Conservation (phyloP, 1,140 invertebrate species). For the Aphaenogaster floridana region DNA sequence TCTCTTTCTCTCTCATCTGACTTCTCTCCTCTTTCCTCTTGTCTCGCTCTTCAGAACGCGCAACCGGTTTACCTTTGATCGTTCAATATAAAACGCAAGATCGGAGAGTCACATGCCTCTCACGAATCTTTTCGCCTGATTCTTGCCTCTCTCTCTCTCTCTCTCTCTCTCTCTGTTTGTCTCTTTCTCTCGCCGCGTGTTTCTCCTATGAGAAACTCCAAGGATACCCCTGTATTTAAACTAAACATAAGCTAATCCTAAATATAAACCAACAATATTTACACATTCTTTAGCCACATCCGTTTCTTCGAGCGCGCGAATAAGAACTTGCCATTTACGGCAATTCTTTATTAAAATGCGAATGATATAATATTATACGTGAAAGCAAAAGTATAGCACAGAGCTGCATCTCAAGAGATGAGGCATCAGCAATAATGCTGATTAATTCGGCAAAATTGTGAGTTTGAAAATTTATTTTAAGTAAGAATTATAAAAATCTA, state of each 20-base stretch:
- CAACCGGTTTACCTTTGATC: slow-evolving; percentile 84
- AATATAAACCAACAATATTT: slow-evolving; percentile 29
- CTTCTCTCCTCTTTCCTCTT: slow-evolving; percentile 54
- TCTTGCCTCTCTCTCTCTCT: slow-evolving; percentile 26
- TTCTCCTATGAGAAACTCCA: slow-evolving; percentile 4
- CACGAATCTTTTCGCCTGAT: slow-evolving; percentile 60
- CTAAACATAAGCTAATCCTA: slow-evolving; percentile 42
- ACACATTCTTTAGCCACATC: neutral
- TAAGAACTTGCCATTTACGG: neutral
- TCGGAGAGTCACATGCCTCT: slow-evolving; percentile 70
- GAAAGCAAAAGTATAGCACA: neutral
- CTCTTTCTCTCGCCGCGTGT: neutral
- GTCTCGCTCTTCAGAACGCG: slow-evolving; percentile 67
- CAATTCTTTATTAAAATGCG: neutral
- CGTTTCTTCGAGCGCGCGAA: neutral
- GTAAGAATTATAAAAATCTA: neutral
- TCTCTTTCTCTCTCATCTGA: slow-evolving; percentile 66
- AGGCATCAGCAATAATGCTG: neutral
- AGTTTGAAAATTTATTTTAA: neutral
- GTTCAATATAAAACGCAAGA: slow-evolving; percentile 82
- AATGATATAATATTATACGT: neutral
- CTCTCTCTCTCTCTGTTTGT: slow-evolving; percentile 20
- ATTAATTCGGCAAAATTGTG: neutral
- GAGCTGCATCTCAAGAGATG: neutral
- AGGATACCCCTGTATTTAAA: slow-evolving; percentile 28